A percentile compares a stretch with the other conserved stretches of the same genome.
Conservation (phyloP, 2,888 invertebrate genomes). For the Chaetoderma sp. region DNA sequence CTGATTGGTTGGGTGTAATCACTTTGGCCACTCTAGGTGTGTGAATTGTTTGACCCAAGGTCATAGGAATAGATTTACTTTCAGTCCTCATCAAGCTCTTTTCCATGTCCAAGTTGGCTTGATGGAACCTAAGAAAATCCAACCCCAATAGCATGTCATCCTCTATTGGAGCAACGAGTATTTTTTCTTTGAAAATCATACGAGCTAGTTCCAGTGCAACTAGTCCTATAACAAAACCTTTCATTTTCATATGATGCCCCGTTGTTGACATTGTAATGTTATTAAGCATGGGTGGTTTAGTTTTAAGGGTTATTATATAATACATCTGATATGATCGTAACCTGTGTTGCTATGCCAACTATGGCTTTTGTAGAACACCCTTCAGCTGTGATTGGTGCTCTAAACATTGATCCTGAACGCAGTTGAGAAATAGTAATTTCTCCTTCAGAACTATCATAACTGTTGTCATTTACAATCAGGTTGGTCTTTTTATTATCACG, state of each 20-base stretch:
- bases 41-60: neutral
- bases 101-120: slow-evolving; percentile 6
- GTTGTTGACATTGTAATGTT: slow-evolving; percentile 28
- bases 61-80: neutral
- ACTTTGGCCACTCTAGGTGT: slow-evolving; percentile 15
- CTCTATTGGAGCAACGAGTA: slow-evolving; percentile 31
- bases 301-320: slow-evolving; percentile 14
- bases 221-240: slow-evolving; percentile 15
- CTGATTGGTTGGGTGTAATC: neutral
- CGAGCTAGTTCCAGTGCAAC: neutral
- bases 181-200: slow-evolving; percentile 7
- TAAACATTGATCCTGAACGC: no score
- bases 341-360: slow-evolving; percentile 33
- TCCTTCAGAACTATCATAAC: no score
- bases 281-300: slow-evolving; percentile 16
- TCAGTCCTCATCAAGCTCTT: slow-evolving; percentile 1
- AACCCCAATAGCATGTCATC: slow-evolving; percentile 35
- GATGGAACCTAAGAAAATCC: slow-evolving; percentile 17
- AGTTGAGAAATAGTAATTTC: no score
- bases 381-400: no score
- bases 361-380: slow-evolving; percentile 7
- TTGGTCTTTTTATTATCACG: neutral
- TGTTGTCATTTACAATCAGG: no score
- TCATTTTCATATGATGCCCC: slow-evolving; percentile 26
- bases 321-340: slow-evolving; percentile 34